Base-by-base conservation (phyloP, 92 coral and sea anemone species). In the Palythoa heliodiscus region DNA sequence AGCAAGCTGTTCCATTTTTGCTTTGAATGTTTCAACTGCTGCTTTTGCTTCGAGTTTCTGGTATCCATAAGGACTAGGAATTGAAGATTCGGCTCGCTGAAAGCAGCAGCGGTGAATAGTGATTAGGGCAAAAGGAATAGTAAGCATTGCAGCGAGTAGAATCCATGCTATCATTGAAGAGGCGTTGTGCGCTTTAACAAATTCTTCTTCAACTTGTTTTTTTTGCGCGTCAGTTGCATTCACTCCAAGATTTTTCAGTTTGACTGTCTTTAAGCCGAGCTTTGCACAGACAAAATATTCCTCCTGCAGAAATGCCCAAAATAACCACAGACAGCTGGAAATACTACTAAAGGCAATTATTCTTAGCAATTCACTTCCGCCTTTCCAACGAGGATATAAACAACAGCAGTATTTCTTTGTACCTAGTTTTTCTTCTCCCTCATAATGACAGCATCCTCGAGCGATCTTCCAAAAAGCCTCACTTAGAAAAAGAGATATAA, bases 251-350 rank as follows among this genome's bases (percentile, higher is more conserved):
- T 90, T 93, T 75, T 73, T 89, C 19, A 90, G 88, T 40, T 87
- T 92, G 9, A 84, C 88, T 13, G 77, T 11, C 22, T 78, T 68
- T 5, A 86, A 79, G 24, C 97, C 97, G 14, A 89, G 87, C 22
- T 58, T 82, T 4, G 89, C 93, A 73, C 97, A 93, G 40, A 86
- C 82, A 55, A 80, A 93, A 75, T 93, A 93, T 17, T 87, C 88
- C 4, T 93, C 87, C 68, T 93, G 94, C 13, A 93, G 79, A 19
- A 93, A 82, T 3, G 95, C 97, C 94, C 94, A 93, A 79, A 91
- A 91, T 50, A 93, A 71, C 97, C 97, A 93, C 57, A 91, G 77
- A 53, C 88, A 85, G 29, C 90, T 85, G 23, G 93, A 89, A 72
- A 93, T 25, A 3, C 87, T 81, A 69, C 91, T 83, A 43, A 87